Base-by-base conservation (phyloP, 1,140 invertebrate genomes). In the Pogonognathellus flavescens region DNA sequence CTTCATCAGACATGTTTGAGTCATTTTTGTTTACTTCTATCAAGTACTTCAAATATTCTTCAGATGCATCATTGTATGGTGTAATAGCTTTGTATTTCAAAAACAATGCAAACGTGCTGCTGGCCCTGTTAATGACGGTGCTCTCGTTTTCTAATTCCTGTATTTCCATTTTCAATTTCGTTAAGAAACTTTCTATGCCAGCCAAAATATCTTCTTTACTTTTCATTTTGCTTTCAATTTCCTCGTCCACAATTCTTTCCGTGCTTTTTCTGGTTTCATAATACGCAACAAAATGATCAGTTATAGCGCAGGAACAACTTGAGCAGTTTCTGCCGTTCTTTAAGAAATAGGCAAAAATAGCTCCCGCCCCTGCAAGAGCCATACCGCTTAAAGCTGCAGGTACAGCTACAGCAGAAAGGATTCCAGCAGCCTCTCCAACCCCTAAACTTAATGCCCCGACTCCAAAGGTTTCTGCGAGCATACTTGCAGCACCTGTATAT, bases 51-150 rank as follows among this genome's bases (percentile, higher is more conserved):
- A 88, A 11, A 50, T 88, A 87, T 18, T 85, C 31, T 57, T 50
- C 49, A 50, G 86, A 55, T 8, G 81, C 57, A 49, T 88, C 87
- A 31, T 87, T 87, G 55, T 87, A 87, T 5, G 86, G 55, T 1
- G 81, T 84, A 16, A 88, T 87, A 1, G 86, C 87, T 50, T 86
- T 84, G 16, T 53, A 52, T 53, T 87, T 88, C 70, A 87, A 60
- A 80, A 88, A 87, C 16, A 31, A 13, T 52, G 81, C 84, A 59
- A 88, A 86, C 1, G 62, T 25, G 11, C 70, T 13, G 16, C n/a
- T 59, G 0, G 80, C 66, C 7, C 2, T 31, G 3, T 14, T 55
- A 53, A 87, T 86, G 16, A 49, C 0, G 6, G 16, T 11, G 13
- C 55, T 10, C 49, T 84, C 86, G 18, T 84, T 0, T 11, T 87